A percentile compares a stretch with the other conserved stretches of the same genome.
These are phyloP conservation scores for Tiaroga cobitis DNA, from an alignment of 2,797 vertebrate genomes.

Conservation along the genomic window DNA sequence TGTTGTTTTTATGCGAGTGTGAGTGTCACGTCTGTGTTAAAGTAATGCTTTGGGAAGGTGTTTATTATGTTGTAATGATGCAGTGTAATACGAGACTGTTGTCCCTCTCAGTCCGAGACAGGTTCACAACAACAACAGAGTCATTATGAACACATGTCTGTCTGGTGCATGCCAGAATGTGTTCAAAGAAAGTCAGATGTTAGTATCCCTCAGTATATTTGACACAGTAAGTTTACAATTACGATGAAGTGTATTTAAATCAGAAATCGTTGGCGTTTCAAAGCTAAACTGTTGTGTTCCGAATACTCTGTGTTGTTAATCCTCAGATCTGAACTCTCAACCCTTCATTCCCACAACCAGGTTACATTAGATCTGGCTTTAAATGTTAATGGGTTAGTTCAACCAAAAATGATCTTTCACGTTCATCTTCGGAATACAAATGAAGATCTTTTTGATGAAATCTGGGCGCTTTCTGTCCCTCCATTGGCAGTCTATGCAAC, in stretches of 20 bases:
- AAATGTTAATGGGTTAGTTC: too few species aligned
- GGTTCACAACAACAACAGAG: slow-evolving; percentile 15
- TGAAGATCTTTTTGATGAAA: too few species aligned
- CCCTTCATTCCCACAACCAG: slow-evolving; percentile 9
- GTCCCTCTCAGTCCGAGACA: slow-evolving; percentile 14
- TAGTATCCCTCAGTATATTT: not conserved
- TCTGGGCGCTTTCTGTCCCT: too few species aligned
- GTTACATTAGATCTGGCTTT: slow-evolving; percentile 12
- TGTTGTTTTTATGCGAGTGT: slow-evolving; percentile 36
- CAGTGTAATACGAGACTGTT: slow-evolving; percentile 62
- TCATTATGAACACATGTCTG: slow-evolving; percentile 3
- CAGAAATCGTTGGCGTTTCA: not conserved
- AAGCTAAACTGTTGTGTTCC: slow-evolving; percentile 3
- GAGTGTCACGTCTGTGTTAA: slow-evolving; percentile 22
- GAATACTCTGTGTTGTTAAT: slow-evolving; percentile 39
- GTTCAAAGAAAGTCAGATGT: not conserved
- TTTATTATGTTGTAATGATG: slow-evolving; percentile 44
- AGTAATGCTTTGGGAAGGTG: slow-evolving; percentile 48
- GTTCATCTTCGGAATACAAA: too few species aligned
- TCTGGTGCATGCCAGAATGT: not conserved
- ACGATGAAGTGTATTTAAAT: not conserved
- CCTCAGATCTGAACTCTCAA: slow-evolving; percentile 37
- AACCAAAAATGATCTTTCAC: too few species aligned
- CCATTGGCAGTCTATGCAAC: too few species aligned
- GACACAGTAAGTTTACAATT: not conserved